phyloP scores from a whole-genome alignment of 1,140 invertebrate genomes.

The Subanguina moxae region DNA sequence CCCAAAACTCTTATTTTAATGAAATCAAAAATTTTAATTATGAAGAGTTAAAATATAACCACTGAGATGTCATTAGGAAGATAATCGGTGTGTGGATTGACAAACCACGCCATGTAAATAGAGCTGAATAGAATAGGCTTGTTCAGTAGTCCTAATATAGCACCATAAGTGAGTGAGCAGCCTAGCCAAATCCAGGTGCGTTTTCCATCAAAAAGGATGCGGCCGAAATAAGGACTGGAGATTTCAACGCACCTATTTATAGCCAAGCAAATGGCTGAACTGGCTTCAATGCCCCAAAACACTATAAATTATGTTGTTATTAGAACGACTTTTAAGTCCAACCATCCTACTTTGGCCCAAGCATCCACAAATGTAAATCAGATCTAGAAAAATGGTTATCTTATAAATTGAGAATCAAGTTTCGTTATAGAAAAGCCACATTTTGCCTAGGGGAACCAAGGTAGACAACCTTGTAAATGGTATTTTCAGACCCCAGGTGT shows the following conservation, averaged over 20 bases:
- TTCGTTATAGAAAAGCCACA: too few species aligned
- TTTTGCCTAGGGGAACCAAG: too few species aligned
- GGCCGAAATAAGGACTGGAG: neutral
- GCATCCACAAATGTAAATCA: neutral
- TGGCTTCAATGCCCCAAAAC: neutral
- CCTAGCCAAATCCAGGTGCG: slow-evolving; percentile 10
- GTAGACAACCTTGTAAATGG: too few species aligned
- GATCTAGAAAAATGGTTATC: neutral
- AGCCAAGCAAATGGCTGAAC: neutral
- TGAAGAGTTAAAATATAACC: too few species aligned
- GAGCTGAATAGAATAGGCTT: slow-evolving; percentile 1
- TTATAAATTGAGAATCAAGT: too few species aligned
- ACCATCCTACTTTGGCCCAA: neutral
- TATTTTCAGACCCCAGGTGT: too few species aligned
- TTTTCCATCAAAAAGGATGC: neutral
- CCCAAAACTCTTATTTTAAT: too few species aligned
- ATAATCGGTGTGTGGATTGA: slow-evolving; percentile 6
- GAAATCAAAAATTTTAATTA: too few species aligned
- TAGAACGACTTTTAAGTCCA: too few species aligned
- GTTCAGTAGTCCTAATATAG: neutral
- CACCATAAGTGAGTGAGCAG: neutral
- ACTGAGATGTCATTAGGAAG: neutral
- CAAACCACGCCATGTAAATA: slow-evolving; percentile 9
- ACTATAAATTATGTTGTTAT: neutral
- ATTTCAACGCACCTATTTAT: neutral